These are phyloP conservation scores for Parascotia fuliginaria DNA, from an alignment of 2,888 invertebrate genomes.

Conservation along the genomic window DNA sequence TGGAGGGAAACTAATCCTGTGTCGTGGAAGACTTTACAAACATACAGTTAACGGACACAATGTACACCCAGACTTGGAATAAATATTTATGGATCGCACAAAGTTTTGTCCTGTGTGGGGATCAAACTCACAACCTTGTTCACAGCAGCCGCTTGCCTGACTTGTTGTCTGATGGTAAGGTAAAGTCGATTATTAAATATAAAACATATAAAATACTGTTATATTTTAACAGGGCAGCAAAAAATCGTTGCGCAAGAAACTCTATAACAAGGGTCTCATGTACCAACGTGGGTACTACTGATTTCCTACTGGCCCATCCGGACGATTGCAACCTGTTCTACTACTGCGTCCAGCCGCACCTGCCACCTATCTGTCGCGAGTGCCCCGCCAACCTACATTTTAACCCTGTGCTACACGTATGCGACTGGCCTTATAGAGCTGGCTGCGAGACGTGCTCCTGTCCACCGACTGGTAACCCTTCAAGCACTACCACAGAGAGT, in stretches of 20 bases:
- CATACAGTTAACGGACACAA: too few species aligned
- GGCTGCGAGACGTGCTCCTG: background rate
- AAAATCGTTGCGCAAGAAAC: constrained; percentile 6
- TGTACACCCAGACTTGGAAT: too few species aligned
- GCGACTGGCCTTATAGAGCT: constrained; percentile 12
- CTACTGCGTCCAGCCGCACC: constrained; percentile 41
- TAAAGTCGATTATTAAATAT: too few species aligned
- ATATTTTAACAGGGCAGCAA: background rate
- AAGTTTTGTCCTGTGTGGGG: too few species aligned
- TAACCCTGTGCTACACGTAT: constrained; percentile 3
- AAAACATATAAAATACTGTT: background rate
- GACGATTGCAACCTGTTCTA: constrained; percentile 56
- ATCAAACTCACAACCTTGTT: too few species aligned
- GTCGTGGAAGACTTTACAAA: too few species aligned
- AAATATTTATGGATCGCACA: too few species aligned
- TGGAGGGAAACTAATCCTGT: too few species aligned
- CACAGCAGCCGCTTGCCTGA: too few species aligned
- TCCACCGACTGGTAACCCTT: background rate
- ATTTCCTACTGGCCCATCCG: constrained; percentile 50
- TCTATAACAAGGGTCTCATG: constrained; percentile 41
- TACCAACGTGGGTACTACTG: constrained; percentile 16
- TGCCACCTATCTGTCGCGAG: constrained; percentile 17
- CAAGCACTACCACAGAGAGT: background rate
- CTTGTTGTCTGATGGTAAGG: too few species aligned
- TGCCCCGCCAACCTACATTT: constrained; percentile 4